These are phyloP conservation scores for Conopomorpha cramerella DNA, from an alignment of 1,140 invertebrate species.

Conservation along the genomic window DNA sequence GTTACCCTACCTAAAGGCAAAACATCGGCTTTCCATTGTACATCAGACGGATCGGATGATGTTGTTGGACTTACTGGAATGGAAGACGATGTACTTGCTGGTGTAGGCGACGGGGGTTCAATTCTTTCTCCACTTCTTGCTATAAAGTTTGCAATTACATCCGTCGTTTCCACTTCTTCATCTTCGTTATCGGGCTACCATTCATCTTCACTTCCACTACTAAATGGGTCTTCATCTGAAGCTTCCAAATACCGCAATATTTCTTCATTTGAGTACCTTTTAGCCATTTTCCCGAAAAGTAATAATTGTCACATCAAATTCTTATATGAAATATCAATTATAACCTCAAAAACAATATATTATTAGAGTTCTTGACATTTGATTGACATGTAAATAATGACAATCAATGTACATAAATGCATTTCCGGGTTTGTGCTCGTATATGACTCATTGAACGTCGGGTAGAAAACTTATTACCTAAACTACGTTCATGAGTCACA, in stretches of 20 bases:
- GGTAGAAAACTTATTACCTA: slow-evolving; percentile 5
- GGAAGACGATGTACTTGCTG: slow-evolving; percentile 4
- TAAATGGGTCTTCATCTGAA: background rate
- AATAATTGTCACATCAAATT: too few species aligned
- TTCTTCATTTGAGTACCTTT: slow-evolving; percentile 6
- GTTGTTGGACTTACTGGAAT: background rate
- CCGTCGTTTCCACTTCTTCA: background rate
- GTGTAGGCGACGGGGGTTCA: too few species aligned
- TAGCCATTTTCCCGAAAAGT: too few species aligned
- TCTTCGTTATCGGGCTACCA: background rate
- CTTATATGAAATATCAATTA: too few species aligned
- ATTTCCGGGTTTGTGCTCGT: too few species aligned
- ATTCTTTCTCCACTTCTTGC: slow-evolving; percentile 5
- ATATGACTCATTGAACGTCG: slow-evolving; percentile 9
- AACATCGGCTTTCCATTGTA: slow-evolving; percentile 9
- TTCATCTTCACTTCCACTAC: background rate
- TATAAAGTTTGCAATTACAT: slow-evolving; percentile 5
- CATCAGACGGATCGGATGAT: background rate
- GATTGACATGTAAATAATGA: slow-evolving; percentile 4
- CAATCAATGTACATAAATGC: slow-evolving; percentile 5
- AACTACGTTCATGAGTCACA: slow-evolving; percentile 8
- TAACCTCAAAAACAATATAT: too few species aligned
- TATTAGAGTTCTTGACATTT: too few species aligned
- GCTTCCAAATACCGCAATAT: slow-evolving; percentile 6
- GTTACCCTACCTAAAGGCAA: slow-evolving; percentile 10